Conservation (phyloP, 1,140 invertebrate genomes). For the Chrysomallon squamiferum region DNA sequence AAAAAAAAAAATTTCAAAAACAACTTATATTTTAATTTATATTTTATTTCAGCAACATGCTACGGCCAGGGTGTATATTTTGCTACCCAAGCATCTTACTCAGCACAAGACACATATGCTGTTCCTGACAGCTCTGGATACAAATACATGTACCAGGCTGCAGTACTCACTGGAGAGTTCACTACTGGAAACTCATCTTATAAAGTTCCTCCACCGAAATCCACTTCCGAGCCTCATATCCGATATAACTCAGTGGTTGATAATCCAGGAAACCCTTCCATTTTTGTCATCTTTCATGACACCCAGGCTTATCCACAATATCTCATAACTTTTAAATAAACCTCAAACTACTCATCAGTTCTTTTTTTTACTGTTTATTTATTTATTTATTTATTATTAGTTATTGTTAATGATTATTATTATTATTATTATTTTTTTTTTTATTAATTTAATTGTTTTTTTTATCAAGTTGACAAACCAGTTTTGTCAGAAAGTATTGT, state of each 20-base stretch:
- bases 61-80: slow-evolving; percentile 40
- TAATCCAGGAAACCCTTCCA: slow-evolving; percentile 14
- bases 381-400: too few species aligned
- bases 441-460: too few species aligned
- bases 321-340: slow-evolving; percentile 28
- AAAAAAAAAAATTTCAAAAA: too few species aligned
- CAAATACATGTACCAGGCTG: slow-evolving; percentile 31
- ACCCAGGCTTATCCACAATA: slow-evolving; percentile 51
- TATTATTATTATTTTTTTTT: too few species aligned
- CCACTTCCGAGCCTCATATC: neutral
- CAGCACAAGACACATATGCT: slow-evolving; percentile 20
- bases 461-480: too few species aligned
- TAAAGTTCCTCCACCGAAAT: slow-evolving; percentile 27
- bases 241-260: slow-evolving; percentile 43
- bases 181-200: slow-evolving; percentile 15
- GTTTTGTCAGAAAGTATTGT: too few species aligned
- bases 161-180: slow-evolving; percentile 37
- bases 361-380: neutral
- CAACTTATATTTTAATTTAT: too few species aligned
- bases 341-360: neutral
- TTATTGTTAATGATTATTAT: too few species aligned
- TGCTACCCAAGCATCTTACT: slow-evolving; percentile 29
- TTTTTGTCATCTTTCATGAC: slow-evolving; percentile 51
- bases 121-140: slow-evolving; percentile 16
- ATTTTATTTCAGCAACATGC: slow-evolving; percentile 15